A percentile compares a stretch with the other conserved stretches of the same genome.
phyloP scores from a whole-genome alignment of 2,888 invertebrate species.

The Dilophus febrilis region DNA sequence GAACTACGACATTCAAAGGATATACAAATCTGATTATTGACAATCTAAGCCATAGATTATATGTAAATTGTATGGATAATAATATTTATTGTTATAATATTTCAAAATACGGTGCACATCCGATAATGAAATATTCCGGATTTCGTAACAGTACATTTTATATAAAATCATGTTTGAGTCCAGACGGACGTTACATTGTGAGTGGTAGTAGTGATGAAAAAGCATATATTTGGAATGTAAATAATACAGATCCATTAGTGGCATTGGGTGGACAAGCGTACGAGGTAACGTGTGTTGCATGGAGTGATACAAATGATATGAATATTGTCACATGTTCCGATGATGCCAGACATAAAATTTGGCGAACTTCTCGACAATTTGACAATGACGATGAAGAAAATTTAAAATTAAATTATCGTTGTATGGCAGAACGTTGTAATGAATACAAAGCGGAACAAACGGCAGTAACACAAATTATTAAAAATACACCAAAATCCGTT shows the following conservation, averaged over 20 bases:
- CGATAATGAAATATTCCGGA: conserved; percentile 48
- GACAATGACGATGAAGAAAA: conserved; percentile 23
- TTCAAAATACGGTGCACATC: conserved; percentile 45
- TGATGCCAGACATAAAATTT: conserved; percentile 60
- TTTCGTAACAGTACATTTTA: conserved; percentile 69
- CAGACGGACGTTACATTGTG: conserved; percentile 61
- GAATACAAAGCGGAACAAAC: conserved; percentile 14
- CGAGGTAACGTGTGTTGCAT: conserved; percentile 77
- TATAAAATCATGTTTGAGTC: conserved; percentile 65
- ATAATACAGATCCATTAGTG: conserved; percentile 45
- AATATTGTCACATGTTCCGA: conserved; percentile 69
- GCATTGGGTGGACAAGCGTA: conserved; percentile 58
- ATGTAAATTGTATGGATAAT: conserved; percentile 77
- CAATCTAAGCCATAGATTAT: conserved; percentile 47
- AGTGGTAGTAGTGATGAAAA: conserved; percentile 79
- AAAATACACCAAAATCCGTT: conserved; percentile 34
- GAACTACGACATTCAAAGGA: conserved; percentile 48
- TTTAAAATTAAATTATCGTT: conserved; percentile 27
- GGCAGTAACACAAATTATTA: conserved; percentile 16
- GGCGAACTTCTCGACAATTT: conserved; percentile 41
- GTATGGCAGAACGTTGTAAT: conserved; percentile 31
- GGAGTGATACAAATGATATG: conserved; percentile 42
- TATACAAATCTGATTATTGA: conserved; percentile 66
- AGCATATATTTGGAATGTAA: conserved; percentile 74
- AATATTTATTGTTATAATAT: conserved; percentile 74